Percentiles rank a stretch among this genome's conserved stretches.
These are phyloP conservation scores for Medauroidea extradentata DNA, from an alignment of 1,140 invertebrate genomes.

Conservation along the genomic window DNA sequence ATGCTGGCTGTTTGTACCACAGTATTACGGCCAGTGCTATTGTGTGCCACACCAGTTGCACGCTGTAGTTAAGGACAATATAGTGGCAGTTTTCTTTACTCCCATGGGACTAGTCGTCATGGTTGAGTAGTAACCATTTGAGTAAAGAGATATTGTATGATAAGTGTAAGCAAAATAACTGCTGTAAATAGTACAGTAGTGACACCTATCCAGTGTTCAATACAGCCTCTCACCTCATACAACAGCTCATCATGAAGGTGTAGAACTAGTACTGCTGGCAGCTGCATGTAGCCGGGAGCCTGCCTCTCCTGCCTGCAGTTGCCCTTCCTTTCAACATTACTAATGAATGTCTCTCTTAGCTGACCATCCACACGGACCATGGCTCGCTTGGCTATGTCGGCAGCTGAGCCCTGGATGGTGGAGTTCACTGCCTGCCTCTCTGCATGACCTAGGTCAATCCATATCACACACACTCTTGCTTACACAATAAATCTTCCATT, in stretches of 20 bases:
- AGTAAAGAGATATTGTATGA: neutral
- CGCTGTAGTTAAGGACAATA: neutral
- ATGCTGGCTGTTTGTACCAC: too few species aligned
- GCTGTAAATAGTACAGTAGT: neutral
- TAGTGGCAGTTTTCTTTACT: neutral
- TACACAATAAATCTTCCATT: neutral
- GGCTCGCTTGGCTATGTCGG: conserved; percentile 89
- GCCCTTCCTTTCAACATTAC: too few species aligned
- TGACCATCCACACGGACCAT: conserved; percentile 72
- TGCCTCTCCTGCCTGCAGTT: conserved; percentile 11
- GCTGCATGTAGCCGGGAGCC: conserved; percentile 13
- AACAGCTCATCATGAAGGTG: conserved; percentile 96
- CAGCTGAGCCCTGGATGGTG: conserved; percentile 91
- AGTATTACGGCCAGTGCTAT: too few species aligned
- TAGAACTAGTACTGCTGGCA: conserved; percentile 64
- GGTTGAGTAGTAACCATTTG: neutral
- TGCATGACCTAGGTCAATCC: conserved; percentile 66
- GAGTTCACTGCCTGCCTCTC: conserved; percentile 95
- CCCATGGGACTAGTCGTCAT: too few species aligned
- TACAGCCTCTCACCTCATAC: conserved; percentile 68
- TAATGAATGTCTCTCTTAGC: conserved; percentile 39
- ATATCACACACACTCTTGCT: neutral
- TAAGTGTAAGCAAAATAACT: neutral
- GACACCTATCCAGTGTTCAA: neutral
- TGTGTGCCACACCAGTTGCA: too few species aligned